Base-by-base conservation (phyloP, 2,113 vertebrate species). In the Lasiurus borealis region DNA sequence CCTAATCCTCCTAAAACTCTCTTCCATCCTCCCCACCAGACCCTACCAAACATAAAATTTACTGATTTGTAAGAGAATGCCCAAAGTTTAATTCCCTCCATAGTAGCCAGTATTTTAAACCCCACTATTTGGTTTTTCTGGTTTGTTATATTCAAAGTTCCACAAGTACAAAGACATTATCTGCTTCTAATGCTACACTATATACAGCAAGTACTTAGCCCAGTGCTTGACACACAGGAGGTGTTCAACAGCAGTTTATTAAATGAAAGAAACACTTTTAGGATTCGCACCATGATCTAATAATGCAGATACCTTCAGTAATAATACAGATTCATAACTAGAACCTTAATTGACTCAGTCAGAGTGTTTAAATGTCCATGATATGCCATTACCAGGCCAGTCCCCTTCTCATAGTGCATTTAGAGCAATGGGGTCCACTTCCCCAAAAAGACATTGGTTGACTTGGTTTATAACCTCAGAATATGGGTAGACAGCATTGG, bases 101-200 rank as follows among this genome's bases (percentile, higher is more conserved):
- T 77, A 36, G 48, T 77, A 25, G 40, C 11, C 23, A 72, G 44
- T 77, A 31, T 84, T 59, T 77, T 40, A 81, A 85, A 85, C 78
- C 23, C 62, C 46, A 78, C 19, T 27, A 16, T 72, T 36, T 14
- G 4, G 25, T 27, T 40, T 50, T 77, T n/a, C 50, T 16, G 3
- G 19, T 62, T 89, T 85, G 59, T 92, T 72, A 71, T 25, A 75
- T n/a, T 77, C 90, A 72, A 76, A 88, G 14, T 82, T 84, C 44
- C 46, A 29, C n/a, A 59, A 77, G 16, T 6, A 2, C 29, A 91
- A 57, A 87, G 50, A 85, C 29, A 18, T 27, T 62, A 80, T n/a
- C 48, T 69, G 34, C 40, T 85, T 82, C 36, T 27, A 48, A 64
- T 59, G 18, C 69, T 72, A 25, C 23, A 59, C 4, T 50, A 57